Percentiles rank a stretch among this genome's conserved stretches.
phyloP scores from a whole-genome alignment of 2,797 vertebrate genomes.

The Poeciliopsis turneri region DNA sequence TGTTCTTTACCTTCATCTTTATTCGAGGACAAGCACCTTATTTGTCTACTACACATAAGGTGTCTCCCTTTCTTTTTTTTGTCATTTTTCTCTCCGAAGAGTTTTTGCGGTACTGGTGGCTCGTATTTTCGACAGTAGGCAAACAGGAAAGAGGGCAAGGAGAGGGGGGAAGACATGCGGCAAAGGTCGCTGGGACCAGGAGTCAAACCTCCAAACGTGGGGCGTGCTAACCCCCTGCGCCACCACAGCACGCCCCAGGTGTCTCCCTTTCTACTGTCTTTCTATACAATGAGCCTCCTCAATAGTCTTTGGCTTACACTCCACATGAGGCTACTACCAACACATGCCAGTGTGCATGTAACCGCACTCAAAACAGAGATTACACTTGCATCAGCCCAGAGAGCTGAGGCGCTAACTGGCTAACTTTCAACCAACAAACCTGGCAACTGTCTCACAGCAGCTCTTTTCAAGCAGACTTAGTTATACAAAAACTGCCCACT shows the following conservation, averaged over 20 bases:
- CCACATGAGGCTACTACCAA: conserved; percentile 55
- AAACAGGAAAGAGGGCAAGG: no score
- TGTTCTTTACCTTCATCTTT: conserved; percentile 9
- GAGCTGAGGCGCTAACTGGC: conserved; percentile 40
- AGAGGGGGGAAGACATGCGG: no score
- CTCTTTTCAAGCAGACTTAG: conserved; percentile 31
- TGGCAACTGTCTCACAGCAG: conserved; percentile 37
- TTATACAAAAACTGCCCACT: conserved; percentile 31
- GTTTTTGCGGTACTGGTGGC: no score
- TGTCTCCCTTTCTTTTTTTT: no score
- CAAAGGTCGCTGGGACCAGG: no score
- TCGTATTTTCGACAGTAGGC: no score
- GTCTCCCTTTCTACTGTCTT: conserved; percentile 41
- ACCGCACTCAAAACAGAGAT: conserved; percentile 57
- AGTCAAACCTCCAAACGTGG: no score
- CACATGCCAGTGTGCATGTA: conserved; percentile 50
- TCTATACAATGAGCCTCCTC: conserved; percentile 55
- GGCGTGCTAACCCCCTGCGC: no score
- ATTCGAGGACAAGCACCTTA: conserved; percentile 25
- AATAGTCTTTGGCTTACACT: conserved; percentile 63
- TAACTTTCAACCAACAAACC: conserved; percentile 38
- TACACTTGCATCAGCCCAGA: conserved; percentile 64
- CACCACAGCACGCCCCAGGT: no score
- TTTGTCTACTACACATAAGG: background rate
- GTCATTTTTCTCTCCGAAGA: no score